A percentile compares a stretch with the other conserved stretches of the same genome.
Conservation (phyloP, 2,797 vertebrate species). For the Anolis apletophallus region DNA sequence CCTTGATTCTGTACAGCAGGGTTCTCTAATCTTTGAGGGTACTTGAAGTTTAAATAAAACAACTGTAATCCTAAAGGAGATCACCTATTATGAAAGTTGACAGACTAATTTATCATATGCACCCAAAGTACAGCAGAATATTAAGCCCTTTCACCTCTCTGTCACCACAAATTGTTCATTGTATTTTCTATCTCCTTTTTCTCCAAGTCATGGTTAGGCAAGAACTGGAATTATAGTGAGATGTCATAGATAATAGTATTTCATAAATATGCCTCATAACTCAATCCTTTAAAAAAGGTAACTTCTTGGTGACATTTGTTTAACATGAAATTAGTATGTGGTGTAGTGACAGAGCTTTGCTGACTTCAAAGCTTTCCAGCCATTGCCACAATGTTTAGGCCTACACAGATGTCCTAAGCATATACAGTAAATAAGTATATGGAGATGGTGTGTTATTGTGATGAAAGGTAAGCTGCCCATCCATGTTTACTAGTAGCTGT, state of each 20-base stretch:
- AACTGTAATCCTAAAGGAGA: constrained; percentile 29
- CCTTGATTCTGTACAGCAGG: constrained; percentile 24
- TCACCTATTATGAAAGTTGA: constrained; percentile 29
- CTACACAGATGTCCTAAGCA: neutral
- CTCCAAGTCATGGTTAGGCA: neutral
- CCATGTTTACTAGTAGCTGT: too few species aligned
- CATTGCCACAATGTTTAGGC: neutral
- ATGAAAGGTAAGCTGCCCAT: neutral
- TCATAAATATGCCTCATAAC: neutral
- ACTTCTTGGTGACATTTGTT: neutral
- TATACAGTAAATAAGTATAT: neutral
- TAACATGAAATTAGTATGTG: constrained; percentile 16
- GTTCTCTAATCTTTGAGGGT: constrained; percentile 31
- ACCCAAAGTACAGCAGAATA: constrained; percentile 36
- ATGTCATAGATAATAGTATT: neutral
- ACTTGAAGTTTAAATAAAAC: constrained; percentile 31
- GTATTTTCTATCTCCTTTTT: neutral
- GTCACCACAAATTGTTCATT: constrained; percentile 38
- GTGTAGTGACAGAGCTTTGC: constrained; percentile 14
- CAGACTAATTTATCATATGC: constrained; percentile 37
- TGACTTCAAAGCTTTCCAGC: constrained; percentile 17
- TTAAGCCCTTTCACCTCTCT: constrained; percentile 38
- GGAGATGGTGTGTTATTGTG: neutral
- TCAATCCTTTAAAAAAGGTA: neutral
- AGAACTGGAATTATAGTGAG: constrained; percentile 6